These are phyloP conservation scores for Drosophila subquinaria DNA, from an alignment of 2,888 invertebrate species.

Conservation along the genomic window DNA sequence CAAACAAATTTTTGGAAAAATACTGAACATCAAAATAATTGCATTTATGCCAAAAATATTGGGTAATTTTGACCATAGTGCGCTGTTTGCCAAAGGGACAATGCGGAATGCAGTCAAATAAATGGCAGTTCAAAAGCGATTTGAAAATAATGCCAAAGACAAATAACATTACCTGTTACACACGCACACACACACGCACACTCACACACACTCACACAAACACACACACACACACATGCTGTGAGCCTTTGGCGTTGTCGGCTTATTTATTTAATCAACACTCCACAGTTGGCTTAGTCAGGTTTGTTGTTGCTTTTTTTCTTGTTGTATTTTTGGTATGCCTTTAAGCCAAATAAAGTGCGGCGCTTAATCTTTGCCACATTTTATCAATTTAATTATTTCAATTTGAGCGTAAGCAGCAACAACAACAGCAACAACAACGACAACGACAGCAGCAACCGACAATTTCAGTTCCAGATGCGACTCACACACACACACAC, in stretches of 20 bases:
- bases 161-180: constrained; percentile 75
- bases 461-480: constrained; percentile 74
- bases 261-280: constrained; percentile 80
- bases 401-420: constrained; percentile 82
- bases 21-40: too few species aligned
- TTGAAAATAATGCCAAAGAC: constrained; percentile 82
- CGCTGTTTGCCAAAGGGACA: constrained; percentile 43
- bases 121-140: constrained; percentile 76
- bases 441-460: constrained; percentile 55
- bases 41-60: too few species aligned
- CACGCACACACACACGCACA: constrained; percentile 9
- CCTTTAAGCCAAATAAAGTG: constrained; percentile 81
- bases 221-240: constrained; percentile 1
- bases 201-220: constrained; percentile 12
- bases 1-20: too few species aligned
- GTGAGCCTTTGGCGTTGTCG: constrained; percentile 63
- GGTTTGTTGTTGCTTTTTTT: constrained; percentile 28
- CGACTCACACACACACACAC: constrained; percentile 40
- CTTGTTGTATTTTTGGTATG: constrained; percentile 51
- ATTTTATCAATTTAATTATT: constrained; percentile 82
- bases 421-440: constrained; percentile 43
- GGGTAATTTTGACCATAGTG: background rate
- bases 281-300: constrained; percentile 79
- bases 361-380: constrained; percentile 81
- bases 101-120: constrained; percentile 52